phyloP scores from a whole-genome alignment of 2,113 vertebrate genomes.

The Aviceda subcristata region DNA sequence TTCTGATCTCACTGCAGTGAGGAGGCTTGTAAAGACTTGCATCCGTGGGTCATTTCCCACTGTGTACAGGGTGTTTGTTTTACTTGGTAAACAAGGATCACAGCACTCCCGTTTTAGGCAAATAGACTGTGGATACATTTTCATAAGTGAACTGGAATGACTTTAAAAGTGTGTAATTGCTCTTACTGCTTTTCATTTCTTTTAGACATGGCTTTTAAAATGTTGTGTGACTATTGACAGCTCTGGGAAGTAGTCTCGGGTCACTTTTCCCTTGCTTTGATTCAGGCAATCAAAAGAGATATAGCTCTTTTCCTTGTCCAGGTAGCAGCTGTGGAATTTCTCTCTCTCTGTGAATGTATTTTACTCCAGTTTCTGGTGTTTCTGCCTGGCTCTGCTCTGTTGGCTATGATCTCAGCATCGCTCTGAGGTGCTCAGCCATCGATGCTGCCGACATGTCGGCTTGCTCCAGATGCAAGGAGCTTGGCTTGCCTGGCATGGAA shows the following conservation, averaged over 20 bases:
- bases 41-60: not conserved
- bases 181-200: not conserved
- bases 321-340: not conserved
- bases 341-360: not conserved
- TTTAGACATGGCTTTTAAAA: not conserved
- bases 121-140: not conserved
- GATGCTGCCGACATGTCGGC: not conserved
- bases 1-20: slow-evolving; percentile 25
- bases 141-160: slow-evolving; percentile 4
- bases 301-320: not conserved
- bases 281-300: not conserved
- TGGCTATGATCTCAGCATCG: not conserved
- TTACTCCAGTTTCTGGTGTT: not conserved
- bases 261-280: not conserved
- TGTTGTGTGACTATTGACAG: not conserved
- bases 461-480: not conserved
- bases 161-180: not conserved
- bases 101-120: not conserved
- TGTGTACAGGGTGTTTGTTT: not conserved
- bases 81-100: slow-evolving; percentile 34
- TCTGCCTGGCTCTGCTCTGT: not conserved
- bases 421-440: not conserved
- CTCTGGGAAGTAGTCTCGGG: not conserved
- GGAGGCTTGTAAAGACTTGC: slow-evolving; percentile 42
- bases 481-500: not conserved